phyloP scores from a whole-genome alignment of 2,888 invertebrate species.

The Mamestra brassicae region DNA sequence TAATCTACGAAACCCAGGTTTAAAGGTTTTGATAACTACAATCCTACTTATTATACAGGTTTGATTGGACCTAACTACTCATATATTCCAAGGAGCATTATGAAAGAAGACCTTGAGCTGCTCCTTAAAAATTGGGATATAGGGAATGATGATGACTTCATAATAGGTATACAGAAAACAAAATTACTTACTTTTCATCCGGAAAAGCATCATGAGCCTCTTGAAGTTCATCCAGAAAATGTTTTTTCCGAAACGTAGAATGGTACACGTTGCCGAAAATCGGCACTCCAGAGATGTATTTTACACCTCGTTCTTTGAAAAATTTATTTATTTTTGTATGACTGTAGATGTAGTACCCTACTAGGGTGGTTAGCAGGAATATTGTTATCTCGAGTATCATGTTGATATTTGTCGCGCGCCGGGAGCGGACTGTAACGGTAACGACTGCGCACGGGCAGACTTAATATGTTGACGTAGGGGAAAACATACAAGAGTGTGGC shows the following conservation, averaged over 20 bases:
- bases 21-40: too few relatives aligned
- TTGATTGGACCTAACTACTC: too few relatives aligned
- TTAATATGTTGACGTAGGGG: too few relatives aligned
- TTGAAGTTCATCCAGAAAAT: slow-evolving; percentile 77
- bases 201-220: slow-evolving; percentile 79
- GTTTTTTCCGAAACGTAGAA: slow-evolving; percentile 72
- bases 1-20: too few relatives aligned
- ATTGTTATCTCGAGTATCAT: slow-evolving; percentile 82
- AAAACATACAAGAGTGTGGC: too few relatives aligned
- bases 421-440: slow-evolving; percentile 11
- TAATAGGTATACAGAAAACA: background rate
- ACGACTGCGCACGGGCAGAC: slow-evolving; percentile 10
- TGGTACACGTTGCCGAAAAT: slow-evolving; percentile 79
- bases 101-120: too few relatives aligned
- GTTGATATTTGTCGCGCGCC: slow-evolving; percentile 42
- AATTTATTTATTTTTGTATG: slow-evolving; percentile 73
- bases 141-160: background rate
- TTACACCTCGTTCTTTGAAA: slow-evolving; percentile 76
- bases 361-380: slow-evolving; percentile 72
- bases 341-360: slow-evolving; percentile 72
- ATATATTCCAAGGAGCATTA: too few relatives aligned
- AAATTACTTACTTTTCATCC: slow-evolving; percentile 75
- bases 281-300: slow-evolving; percentile 78
- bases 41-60: too few relatives aligned
- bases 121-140: too few relatives aligned